Base-by-base conservation (phyloP, 64 coral and sea anemone species). In the Actinia tenebrosa region DNA sequence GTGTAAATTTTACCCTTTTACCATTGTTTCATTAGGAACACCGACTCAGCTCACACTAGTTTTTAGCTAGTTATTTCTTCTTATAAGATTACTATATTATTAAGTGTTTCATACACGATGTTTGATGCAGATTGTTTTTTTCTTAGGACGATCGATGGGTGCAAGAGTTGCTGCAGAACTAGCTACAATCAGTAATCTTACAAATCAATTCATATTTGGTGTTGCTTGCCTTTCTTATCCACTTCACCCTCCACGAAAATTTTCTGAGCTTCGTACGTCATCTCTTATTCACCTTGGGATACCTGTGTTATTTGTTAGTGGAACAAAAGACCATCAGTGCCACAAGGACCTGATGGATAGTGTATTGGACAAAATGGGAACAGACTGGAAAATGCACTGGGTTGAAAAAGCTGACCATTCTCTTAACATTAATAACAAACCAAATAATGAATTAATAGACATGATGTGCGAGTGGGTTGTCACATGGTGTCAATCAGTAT, bases 221-320 rank as follows among this genome's bases (percentile, higher is more conserved):
- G 91, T 99, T 44, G 93, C 92, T 15, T 99, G 97, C 88, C 47
- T 99, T 20, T 99, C 93, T 7, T 99, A 99, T 77, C 97, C 97
- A 53, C 93, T 99, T 23, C 97, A 99, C 47, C 93, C 93, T 5
- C 97, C 90, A 52, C 71, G 91, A 27, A 89, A 88, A 25, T 85
- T 91, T 42, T 89, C 87, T 20, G 97, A 99, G 60, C 86, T 92
- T 43, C 93, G 97, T 16, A 30, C 93, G 46, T 95, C 93, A 66
- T 89, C 97, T 45, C 26, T 99, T n/a, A 89, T 99, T 81, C 93
- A 92, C 23, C 87, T 99, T 45, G 90, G 93, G 14, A 83, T 99
- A 30, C 97, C 97, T 71, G 91, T 88, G n/a, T 44, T 99, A 54
- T 99, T 99, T 88, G 86, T 99, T 7, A 99, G 97, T 91, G 97